Percentiles rank a stretch among this genome's conserved stretches.
phyloP scores from a whole-genome alignment of 53 echinoderm and acorn worm genomes.

The Patiria pectinifera region DNA sequence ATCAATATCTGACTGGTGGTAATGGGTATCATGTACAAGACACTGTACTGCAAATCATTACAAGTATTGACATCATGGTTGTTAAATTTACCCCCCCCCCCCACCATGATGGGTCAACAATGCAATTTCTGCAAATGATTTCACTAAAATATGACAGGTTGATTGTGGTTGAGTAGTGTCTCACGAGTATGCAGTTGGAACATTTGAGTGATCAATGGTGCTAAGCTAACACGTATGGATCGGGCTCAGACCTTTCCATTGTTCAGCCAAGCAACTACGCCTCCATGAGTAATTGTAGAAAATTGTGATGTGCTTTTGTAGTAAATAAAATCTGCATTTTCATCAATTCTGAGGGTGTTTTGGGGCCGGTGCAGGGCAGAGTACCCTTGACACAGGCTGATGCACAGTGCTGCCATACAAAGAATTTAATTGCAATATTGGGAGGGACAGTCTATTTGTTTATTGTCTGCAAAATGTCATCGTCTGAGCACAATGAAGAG shows the following conservation, averaged over 20 bases:
- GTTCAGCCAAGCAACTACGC: neutral
- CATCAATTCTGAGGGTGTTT: neutral
- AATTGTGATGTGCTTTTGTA: constrained; percentile 16
- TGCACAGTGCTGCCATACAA: neutral
- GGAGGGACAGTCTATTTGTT: neutral
- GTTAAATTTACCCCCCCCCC: neutral
- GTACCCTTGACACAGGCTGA: neutral
- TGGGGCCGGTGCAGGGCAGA: neutral
- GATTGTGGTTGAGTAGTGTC: constrained; percentile 26
- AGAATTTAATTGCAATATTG: constrained; percentile 42
- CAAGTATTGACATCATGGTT: neutral
- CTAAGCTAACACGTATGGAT: constrained; percentile 56
- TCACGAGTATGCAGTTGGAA: neutral
- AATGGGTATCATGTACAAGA: constrained; percentile 31
- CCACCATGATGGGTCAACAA: neutral
- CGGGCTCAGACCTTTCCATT: neutral
- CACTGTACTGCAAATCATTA: constrained; percentile 3
- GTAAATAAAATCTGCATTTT: constrained; percentile 6
- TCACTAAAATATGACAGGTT: neutral
- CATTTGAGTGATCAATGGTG: constrained; percentile 40
- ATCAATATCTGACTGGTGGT: neutral
- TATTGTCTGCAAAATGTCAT: neutral
- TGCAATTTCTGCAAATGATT: neutral
- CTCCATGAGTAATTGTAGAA: constrained; percentile 28
- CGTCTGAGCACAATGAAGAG: constrained; percentile 4